A percentile compares a stretch with the other conserved stretches of the same genome.
phyloP scores from a whole-genome alignment of 2,797 vertebrate species.

The Anas bahamensis region DNA sequence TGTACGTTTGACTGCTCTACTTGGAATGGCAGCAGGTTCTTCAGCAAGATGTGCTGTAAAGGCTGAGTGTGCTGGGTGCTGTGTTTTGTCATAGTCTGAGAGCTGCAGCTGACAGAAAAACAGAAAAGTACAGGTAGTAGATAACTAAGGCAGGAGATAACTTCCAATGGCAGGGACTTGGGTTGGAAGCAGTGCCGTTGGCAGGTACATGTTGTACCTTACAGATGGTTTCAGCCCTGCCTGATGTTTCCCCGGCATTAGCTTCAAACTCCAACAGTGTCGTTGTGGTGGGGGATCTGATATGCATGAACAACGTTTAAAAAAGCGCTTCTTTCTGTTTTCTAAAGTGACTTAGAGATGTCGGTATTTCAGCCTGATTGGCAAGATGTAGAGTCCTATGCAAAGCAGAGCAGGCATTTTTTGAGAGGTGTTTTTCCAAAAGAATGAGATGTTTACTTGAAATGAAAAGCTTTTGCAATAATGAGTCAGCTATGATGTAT shows the following conservation, averaged over 20 bases:
- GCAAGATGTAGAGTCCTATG: background rate
- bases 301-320: background rate
- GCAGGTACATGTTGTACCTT: background rate
- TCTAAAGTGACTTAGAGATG: background rate
- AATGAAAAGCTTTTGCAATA: background rate
- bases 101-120: background rate
- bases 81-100: background rate
- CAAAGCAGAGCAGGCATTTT: background rate
- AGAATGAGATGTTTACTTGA: background rate
- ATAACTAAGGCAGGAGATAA: constrained; percentile 4
- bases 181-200: background rate
- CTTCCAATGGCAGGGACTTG: background rate
- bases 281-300: constrained; percentile 20
- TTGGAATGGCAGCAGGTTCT: background rate
- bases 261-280: background rate
- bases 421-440: background rate
- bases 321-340: background rate
- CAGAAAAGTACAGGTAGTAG: background rate
- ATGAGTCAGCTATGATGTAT: background rate
- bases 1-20: background rate
- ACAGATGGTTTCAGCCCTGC: background rate
- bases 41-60: background rate
- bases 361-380: constrained; percentile 33
- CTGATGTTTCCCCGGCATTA: background rate
- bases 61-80: background rate